A percentile compares a stretch with the other conserved stretches of the same genome.
phyloP scores from a whole-genome alignment of 2,888 invertebrate genomes.

The Myopa testacea region DNA sequence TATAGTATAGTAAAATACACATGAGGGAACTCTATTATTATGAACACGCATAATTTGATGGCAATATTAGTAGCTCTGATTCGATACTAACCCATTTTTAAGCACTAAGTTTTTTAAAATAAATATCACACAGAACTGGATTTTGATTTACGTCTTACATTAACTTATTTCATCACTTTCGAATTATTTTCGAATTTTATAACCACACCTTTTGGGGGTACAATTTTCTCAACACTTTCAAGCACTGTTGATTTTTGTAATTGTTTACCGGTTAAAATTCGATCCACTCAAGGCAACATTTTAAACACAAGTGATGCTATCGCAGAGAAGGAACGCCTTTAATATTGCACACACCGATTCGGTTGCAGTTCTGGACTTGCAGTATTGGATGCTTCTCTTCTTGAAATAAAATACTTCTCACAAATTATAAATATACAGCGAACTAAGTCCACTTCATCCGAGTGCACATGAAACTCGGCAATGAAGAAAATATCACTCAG shows the following conservation, averaged over 20 bases:
- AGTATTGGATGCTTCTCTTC: background rate
- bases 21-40: background rate
- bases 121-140: background rate
- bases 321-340: constrained; percentile 10
- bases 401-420: background rate
- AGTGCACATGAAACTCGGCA: constrained; percentile 38
- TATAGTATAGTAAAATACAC: constrained; percentile 24
- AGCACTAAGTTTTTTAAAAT: background rate
- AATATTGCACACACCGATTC: background rate
- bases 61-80: background rate
- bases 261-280: background rate
- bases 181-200: background rate
- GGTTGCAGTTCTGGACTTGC: constrained; percentile 10
- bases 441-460: constrained; percentile 15
- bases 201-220: background rate
- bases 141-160: background rate
- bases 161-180: background rate
- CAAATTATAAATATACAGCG: constrained; percentile 17
- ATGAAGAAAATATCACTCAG: constrained; percentile 29
- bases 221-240: constrained; percentile 12
- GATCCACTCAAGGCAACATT: constrained; percentile 12
- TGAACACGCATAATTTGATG: background rate
- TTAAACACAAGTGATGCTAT: constrained; percentile 17
- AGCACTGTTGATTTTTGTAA: background rate
- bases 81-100: constrained; percentile 52